Percentiles rank a stretch among this genome's conserved stretches.
These are phyloP conservation scores for Xerus rutilus DNA, from an alignment of 2,797 vertebrate species.

Conservation along the genomic window DNA sequence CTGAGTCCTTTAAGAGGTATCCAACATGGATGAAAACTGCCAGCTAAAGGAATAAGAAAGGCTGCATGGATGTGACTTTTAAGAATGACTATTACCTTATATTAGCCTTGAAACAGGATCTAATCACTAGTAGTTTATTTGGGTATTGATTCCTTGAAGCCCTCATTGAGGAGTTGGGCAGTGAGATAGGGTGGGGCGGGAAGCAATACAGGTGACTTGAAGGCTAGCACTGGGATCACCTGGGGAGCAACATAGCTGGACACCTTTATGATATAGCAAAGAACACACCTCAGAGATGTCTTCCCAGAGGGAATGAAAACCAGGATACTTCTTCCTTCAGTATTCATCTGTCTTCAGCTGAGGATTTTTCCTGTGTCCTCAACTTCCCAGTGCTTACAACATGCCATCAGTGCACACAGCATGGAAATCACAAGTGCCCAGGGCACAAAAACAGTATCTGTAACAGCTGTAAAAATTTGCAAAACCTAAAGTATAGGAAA, in stretches of 20 bases:
- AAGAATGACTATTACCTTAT: background rate
- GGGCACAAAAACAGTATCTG: background rate
- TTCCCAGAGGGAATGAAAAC: background rate
- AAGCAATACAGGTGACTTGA: background rate
- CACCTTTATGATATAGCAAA: background rate
- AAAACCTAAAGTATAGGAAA: background rate
- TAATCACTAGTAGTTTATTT: background rate
- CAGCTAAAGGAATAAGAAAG: background rate
- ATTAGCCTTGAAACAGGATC: background rate
- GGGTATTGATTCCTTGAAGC: background rate
- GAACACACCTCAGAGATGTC: background rate
- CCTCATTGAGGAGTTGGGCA: background rate
- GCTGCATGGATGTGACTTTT: background rate
- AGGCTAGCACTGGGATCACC: background rate
- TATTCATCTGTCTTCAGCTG: background rate
- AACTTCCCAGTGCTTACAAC: background rate
- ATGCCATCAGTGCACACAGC: rapidly evolving
- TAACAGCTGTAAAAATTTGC: background rate
- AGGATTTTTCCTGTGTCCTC: background rate
- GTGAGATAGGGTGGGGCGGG: background rate
- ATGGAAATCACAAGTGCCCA: too few relatives aligned
- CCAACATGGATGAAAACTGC: background rate
- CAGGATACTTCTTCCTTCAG: background rate
- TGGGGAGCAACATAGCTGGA: background rate
- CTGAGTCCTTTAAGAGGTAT: background rate